These are phyloP conservation scores for Eupeodes latifasciatus DNA, from an alignment of 2,888 invertebrate genomes.

Conservation along the genomic window DNA sequence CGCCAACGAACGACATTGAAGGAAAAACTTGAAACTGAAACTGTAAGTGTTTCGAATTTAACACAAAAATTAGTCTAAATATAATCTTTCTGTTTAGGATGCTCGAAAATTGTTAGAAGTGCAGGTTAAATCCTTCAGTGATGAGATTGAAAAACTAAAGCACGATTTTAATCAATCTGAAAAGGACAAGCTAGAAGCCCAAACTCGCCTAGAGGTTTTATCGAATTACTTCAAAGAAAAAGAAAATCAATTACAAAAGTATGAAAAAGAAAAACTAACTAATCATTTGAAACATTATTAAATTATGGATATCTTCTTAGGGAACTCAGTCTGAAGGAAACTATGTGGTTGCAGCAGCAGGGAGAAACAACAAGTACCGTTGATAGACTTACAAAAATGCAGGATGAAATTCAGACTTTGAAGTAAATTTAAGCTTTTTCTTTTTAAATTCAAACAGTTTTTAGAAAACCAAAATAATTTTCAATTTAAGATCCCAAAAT, in stretches of 20 bases:
- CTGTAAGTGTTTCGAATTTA: slow-evolving; percentile 76
- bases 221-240: slow-evolving; percentile 96
- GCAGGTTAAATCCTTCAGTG: slow-evolving; percentile 83
- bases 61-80: neutral
- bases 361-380: slow-evolving; percentile 92
- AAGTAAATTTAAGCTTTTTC: slow-evolving; percentile 86
- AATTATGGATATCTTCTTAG: slow-evolving; percentile 84
- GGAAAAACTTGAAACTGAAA: slow-evolving; percentile 84
- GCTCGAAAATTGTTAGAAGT: slow-evolving; percentile 84
- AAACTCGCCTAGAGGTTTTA: slow-evolving; percentile 93
- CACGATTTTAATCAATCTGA: slow-evolving; percentile 88
- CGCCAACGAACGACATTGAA: slow-evolving; percentile 85
- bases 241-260: slow-evolving; percentile 94
- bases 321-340: slow-evolving; percentile 90
- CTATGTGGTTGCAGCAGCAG: slow-evolving; percentile 91
- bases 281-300: no score
- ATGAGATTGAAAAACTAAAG: slow-evolving; percentile 86
- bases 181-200: slow-evolving; percentile 90
- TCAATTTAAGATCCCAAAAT: slow-evolving; percentile 84
- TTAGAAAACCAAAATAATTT: neutral
- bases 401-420: slow-evolving; percentile 91
- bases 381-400: slow-evolving; percentile 90
- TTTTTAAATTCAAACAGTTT: neutral
- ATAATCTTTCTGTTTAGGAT: slow-evolving; percentile 78
- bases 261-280: slow-evolving; percentile 80